phyloP scores from a whole-genome alignment of 2,888 invertebrate genomes.

The Aleiodes alternator region DNA sequence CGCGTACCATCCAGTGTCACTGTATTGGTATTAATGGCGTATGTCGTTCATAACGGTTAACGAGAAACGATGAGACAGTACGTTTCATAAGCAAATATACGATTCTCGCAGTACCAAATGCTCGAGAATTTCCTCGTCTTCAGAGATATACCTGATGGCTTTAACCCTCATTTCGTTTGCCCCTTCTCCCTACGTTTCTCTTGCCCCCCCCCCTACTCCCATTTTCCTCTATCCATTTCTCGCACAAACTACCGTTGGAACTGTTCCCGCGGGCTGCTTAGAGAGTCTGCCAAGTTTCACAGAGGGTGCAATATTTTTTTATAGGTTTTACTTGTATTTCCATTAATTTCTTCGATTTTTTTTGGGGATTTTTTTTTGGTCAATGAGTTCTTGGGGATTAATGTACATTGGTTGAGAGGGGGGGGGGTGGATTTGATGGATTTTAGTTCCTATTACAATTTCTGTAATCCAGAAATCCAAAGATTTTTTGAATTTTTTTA shows the following conservation, averaged over 20 bases:
- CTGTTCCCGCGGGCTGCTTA: conserved; percentile 34
- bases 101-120: conserved; percentile 37
- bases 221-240: neutral
- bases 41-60: conserved; percentile 56
- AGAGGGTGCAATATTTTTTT: conserved; percentile 31
- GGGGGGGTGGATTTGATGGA: too few species aligned
- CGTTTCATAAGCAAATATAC: conserved; percentile 52
- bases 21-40: conserved; percentile 56
- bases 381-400: neutral
- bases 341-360: neutral
- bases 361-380: neutral
- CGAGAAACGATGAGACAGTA: conserved; percentile 49
- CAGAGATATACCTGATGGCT: conserved; percentile 33
- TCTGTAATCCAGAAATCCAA: too few species aligned
- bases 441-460: too few species aligned
- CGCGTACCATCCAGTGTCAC: conserved; percentile 41
- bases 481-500: too few species aligned
- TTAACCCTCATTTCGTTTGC: conserved; percentile 24
- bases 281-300: conserved; percentile 36
- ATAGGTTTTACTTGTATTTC: conserved; percentile 2
- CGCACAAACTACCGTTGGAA: conserved; percentile 16
- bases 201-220: neutral
- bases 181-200: neutral
- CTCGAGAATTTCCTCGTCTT: conserved; percentile 9
- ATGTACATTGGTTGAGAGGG: neutral